Evolutionary conservation across 1,140 invertebrate genomes (phyloP).

Genomic region (Rhyacophila brunnea): DNA sequence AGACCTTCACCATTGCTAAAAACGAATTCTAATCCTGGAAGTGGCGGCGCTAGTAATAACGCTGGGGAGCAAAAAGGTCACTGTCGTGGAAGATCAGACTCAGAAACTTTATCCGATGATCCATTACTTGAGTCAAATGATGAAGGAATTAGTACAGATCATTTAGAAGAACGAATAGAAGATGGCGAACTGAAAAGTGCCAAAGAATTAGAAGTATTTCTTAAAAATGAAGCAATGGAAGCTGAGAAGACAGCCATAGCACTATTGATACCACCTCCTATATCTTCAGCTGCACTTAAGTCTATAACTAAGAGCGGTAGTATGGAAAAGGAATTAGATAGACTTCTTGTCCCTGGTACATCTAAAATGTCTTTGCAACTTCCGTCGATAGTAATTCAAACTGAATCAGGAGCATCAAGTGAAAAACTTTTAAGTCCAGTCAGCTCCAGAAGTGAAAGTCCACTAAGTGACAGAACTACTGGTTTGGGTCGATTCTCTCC

Average conservation of each 20-base stretch:
- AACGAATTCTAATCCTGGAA: conserved; percentile 50
- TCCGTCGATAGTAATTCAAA: conserved; percentile 63
- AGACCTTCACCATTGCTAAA: conserved; percentile 56
- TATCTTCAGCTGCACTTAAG: conserved; percentile 43
- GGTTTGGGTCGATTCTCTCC: conserved; percentile 64
- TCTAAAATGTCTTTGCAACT: conserved; percentile 55
- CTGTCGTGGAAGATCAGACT: conserved; percentile 60
- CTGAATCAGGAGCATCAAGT: conserved; percentile 44
- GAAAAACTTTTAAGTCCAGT: conserved; percentile 67
- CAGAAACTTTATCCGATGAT: conserved; percentile 68
- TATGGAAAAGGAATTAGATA: conserved; percentile 53
- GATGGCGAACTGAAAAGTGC: conserved; percentile 62
- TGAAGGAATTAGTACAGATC: conserved; percentile 69
- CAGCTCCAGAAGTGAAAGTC: conserved; percentile 74
- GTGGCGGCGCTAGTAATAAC: conserved; percentile 39
- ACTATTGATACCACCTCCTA: conserved; percentile 19
- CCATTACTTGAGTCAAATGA: conserved; percentile 67
- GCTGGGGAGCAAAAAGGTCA: conserved; percentile 48
- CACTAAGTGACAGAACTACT: conserved; percentile 65
- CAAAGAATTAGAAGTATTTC: conserved; percentile 64
- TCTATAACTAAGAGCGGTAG: conserved; percentile 50
- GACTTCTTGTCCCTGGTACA: conserved; percentile 33
- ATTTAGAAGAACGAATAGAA: conserved; percentile 63
- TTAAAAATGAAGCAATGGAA: conserved; percentile 37
- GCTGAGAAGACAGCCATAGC: conserved; percentile 28